phyloP scores from a whole-genome alignment of 1,140 invertebrate genomes.

The Scaptodrosophila lebanonensis region DNA sequence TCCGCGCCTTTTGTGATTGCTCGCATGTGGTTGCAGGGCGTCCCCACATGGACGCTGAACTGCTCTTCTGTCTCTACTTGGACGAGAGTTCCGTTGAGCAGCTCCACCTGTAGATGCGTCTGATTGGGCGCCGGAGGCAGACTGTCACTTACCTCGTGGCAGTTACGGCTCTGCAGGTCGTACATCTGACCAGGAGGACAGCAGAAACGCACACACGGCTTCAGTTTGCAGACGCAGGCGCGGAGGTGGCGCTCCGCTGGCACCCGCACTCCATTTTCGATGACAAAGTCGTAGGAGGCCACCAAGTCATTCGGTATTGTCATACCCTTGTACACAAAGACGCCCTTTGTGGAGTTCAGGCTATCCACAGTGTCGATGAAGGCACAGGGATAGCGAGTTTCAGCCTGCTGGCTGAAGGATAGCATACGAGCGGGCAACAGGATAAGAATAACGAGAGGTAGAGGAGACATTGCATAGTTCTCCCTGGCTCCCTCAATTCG shows the following conservation, averaged over 20 bases:
- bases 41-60: slow-evolving; percentile 49
- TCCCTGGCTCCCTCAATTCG: no score
- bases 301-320: slow-evolving; percentile 55
- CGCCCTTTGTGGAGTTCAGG: slow-evolving; percentile 24
- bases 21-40: slow-evolving; percentile 61
- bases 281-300: slow-evolving; percentile 64
- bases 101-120: slow-evolving; percentile 10
- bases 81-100: slow-evolving; percentile 1
- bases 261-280: slow-evolving; percentile 55
- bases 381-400: slow-evolving; percentile 60
- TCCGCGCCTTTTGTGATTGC: slow-evolving; percentile 28
- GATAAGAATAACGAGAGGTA: background rate
- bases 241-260: slow-evolving; percentile 45
- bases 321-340: slow-evolving; percentile 54
- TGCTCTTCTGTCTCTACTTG: background rate
- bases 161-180: slow-evolving; percentile 30
- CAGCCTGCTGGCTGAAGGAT: slow-evolving; percentile 34
- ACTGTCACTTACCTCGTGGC: background rate
- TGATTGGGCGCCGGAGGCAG: slow-evolving; percentile 25
- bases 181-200: slow-evolving; percentile 47
- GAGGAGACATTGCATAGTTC: no score
- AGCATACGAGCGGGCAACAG: slow-evolving; percentile 8
- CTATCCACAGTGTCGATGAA: slow-evolving; percentile 72
- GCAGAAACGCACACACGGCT: slow-evolving; percentile 62
- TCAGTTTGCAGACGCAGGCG: slow-evolving; percentile 58